A percentile compares a stretch with the other conserved stretches of the same genome.
Evolutionary conservation across 2,113 vertebrate genomes (phyloP).

Genomic region (Brachirus orientalis): DNA sequence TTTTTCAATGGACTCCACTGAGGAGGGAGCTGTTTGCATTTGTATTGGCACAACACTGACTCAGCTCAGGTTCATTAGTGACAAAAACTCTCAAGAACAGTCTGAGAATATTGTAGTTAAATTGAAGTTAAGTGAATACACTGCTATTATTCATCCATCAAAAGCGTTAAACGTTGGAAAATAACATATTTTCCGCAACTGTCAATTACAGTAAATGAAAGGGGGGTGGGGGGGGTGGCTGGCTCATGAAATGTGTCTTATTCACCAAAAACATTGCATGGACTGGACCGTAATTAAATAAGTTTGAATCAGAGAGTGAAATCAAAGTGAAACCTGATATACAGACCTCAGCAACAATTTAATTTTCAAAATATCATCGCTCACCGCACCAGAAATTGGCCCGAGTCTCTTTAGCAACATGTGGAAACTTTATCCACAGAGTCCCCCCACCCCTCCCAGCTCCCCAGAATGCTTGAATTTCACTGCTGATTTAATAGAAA

Average conservation of each 20-base stretch:
- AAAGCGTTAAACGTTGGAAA: not conserved
- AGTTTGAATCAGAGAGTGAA: conserved; percentile 45
- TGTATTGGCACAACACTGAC: conserved; percentile 38
- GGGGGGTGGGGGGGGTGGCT: not conserved
- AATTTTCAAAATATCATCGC: conserved; percentile 67
- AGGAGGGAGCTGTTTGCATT: conserved; percentile 43
- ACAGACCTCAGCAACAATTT: conserved; percentile 60
- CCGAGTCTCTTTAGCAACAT: conserved; percentile 67
- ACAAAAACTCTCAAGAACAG: conserved; percentile 3
- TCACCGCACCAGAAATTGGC: conserved; percentile 51
- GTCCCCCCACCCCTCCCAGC: conserved; percentile 40
- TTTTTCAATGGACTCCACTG: conserved; percentile 31
- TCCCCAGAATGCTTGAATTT: conserved; percentile 88
- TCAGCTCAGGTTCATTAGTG: conserved; percentile 18
- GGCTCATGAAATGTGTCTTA: conserved; percentile 26
- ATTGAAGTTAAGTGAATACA: not conserved
- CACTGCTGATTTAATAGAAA: conserved; percentile 98
- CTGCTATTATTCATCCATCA: not conserved
- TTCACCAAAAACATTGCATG: conserved; percentile 53
- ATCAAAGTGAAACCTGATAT: conserved; percentile 65
- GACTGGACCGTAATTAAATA: conserved; percentile 54
- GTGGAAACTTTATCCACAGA: conserved; percentile 87
- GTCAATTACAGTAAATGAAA: not conserved
- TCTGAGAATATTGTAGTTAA: not conserved
- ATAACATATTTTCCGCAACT: conserved; percentile 16